Evolutionary conservation across 2,113 vertebrate species (phyloP).

Genomic region (Misgurnus mizolepis): DNA sequence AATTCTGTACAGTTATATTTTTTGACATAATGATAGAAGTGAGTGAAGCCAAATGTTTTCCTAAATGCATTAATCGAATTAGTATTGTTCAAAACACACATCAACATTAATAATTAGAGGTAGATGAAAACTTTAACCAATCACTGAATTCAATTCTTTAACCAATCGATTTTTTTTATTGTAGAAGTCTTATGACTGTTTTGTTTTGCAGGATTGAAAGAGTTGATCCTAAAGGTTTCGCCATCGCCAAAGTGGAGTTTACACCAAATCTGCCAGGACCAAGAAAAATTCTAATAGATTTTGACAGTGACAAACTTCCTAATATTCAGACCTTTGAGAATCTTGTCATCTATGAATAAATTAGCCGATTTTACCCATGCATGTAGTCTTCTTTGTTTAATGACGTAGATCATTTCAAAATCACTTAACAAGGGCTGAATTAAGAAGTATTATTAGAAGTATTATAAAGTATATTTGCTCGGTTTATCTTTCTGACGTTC

Average conservation of each 20-base stretch:
- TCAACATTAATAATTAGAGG: no score
- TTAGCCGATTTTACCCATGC: background rate
- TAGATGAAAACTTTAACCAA: no score
- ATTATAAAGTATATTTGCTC: no score
- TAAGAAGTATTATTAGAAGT: no score
- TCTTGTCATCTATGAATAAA: conserved; percentile 58
- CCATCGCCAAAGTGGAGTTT: conserved; percentile 73
- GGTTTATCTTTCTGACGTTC: no score
- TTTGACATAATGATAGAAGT: no score
- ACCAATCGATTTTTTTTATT: background rate
- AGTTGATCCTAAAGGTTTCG: conserved; percentile 64
- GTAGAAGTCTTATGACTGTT: background rate
- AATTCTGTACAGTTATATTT: no score
- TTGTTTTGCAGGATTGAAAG: conserved; percentile 59
- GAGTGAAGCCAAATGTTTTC: no score
- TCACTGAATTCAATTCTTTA: no score
- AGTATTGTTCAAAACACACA: no score
- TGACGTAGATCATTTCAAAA: background rate
- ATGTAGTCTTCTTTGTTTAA: background rate
- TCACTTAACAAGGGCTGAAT: no score
- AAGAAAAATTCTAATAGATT: conserved; percentile 83
- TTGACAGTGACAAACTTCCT: conserved; percentile 80
- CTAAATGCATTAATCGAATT: no score
- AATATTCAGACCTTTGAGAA: conserved; percentile 76
- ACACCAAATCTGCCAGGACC: conserved; percentile 67